Conservation (phyloP, 2,797 vertebrate species). For the Myotis myotis region DNA sequence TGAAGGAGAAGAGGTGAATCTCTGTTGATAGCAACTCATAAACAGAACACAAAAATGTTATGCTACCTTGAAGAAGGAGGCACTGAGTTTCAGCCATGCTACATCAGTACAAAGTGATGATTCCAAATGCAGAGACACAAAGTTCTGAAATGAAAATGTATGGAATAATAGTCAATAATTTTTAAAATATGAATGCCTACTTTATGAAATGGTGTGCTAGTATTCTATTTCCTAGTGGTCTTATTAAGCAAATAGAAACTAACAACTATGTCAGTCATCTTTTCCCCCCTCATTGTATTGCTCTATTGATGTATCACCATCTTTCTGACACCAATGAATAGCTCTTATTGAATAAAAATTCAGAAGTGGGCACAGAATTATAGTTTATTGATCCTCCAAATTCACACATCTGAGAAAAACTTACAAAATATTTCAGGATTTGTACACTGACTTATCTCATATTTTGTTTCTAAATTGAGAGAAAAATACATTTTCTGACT, state of each 20-base stretch:
- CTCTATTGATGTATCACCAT: neutral
- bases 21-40: neutral
- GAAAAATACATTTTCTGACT: neutral
- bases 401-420: neutral
- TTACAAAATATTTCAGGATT: neutral
- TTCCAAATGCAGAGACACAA: neutral
- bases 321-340: neutral
- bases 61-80: neutral
- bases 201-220: neutral
- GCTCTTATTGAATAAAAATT: neutral
- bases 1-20: neutral
- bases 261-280: neutral
- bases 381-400: neutral
- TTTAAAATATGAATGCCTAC: neutral
- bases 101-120: neutral
- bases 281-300: neutral
- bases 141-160: neutral
- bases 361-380: neutral
- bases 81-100: neutral
- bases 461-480: slow-evolving; percentile 5
- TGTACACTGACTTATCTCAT: neutral
- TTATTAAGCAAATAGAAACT: neutral
- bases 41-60: neutral
- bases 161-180: neutral
- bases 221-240: neutral